Conservation (phyloP, 2,888 invertebrate genomes). For the Tipula vernalis region DNA sequence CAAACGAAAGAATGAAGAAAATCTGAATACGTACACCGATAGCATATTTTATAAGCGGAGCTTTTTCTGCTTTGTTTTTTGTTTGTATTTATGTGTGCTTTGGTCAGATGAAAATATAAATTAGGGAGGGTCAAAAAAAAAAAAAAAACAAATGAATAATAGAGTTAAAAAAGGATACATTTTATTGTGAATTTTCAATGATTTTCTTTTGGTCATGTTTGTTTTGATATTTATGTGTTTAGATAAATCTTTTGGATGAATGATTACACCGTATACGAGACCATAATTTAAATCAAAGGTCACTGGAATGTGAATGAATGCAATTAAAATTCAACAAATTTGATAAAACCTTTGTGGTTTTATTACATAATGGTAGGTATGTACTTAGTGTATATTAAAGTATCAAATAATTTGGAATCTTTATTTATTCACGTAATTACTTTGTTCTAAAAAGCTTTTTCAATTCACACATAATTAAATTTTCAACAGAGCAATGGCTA, state of each 20-base stretch:
- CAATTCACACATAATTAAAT: no score
- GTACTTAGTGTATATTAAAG: no score
- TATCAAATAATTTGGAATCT: no score
- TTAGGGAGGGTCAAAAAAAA: not conserved
- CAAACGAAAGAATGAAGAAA: not conserved
- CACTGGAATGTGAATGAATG: not conserved
- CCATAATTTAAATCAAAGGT: not conserved
- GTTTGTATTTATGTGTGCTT: not conserved
- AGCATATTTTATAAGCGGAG: not conserved
- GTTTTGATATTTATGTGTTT: not conserved
- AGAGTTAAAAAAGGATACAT: not conserved
- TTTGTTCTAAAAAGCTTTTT: no score
- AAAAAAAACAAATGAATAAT: slow-evolving; percentile 4
- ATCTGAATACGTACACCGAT: not conserved
- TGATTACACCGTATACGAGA: not conserved
- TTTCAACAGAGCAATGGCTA: no score
- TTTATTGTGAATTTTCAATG: not conserved
- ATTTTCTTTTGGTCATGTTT: not conserved
- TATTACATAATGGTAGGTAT: not conserved
- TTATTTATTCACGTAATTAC: no score
- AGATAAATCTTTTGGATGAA: not conserved
- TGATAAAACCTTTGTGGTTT: not conserved
- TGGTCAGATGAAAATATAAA: not conserved
- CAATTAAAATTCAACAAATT: not conserved
- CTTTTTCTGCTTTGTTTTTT: not conserved